Percentiles rank a stretch among this genome's conserved stretches.
Evolutionary conservation across 2,113 vertebrate genomes (phyloP).

Genomic region (Muscicapa adusta): DNA sequence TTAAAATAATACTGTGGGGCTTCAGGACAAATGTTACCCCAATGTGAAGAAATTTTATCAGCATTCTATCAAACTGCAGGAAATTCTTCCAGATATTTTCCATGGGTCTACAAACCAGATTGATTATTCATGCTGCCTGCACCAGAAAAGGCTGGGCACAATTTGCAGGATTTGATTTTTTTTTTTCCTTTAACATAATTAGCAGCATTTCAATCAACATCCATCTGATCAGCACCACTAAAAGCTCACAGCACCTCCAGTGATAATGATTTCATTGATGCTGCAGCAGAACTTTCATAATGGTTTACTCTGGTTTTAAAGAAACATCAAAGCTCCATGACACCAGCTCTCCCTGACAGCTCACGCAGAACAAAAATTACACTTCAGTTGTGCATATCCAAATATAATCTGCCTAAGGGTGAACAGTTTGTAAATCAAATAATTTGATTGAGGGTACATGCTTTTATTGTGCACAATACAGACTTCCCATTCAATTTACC

Average conservation of each 20-base stretch:
- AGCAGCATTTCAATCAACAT: constrained; percentile 10
- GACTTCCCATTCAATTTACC: background rate
- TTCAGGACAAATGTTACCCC: background rate
- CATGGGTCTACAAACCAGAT: background rate
- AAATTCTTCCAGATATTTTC: background rate
- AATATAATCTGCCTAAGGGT: constrained; percentile 67
- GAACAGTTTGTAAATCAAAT: constrained; percentile 63
- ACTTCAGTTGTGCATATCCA: constrained; percentile 39
- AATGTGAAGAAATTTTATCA: background rate
- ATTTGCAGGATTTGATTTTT: background rate
- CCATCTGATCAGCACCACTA: background rate
- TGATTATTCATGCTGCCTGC: background rate
- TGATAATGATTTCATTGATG: background rate
- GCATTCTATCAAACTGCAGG: background rate
- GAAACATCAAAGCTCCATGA: constrained; percentile 57
- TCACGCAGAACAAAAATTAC: constrained; percentile 25
- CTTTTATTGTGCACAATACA: background rate
- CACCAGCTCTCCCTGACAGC: constrained; percentile 30
- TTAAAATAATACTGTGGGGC: background rate
- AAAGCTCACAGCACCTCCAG: background rate
- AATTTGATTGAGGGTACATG: constrained; percentile 35
- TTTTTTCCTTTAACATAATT: background rate
- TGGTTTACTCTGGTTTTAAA: constrained; percentile 42
- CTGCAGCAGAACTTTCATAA: constrained; percentile 29
- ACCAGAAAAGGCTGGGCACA: background rate